Evolutionary conservation across 1,140 invertebrate genomes (phyloP).

Genomic region (Chironomus tepperi): DNA sequence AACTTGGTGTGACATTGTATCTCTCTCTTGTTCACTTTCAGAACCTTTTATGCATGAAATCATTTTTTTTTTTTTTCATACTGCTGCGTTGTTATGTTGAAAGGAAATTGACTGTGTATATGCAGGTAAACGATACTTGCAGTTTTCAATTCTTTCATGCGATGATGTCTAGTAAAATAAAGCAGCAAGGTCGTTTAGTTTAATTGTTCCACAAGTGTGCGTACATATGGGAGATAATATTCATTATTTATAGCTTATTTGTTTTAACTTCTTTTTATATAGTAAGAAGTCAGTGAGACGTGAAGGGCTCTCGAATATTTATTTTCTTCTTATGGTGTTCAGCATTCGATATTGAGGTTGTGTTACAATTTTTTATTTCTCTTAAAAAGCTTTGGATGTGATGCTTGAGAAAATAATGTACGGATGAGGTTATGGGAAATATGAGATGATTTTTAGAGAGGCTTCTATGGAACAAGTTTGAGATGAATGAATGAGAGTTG

Average conservation of each 20-base stretch:
- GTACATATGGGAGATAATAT: neutral
- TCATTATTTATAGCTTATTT: neutral
- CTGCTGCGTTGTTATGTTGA: neutral
- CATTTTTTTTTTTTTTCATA: neutral
- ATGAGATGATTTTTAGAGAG: too few species aligned
- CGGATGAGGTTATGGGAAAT: too few species aligned
- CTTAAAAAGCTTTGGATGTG: too few species aligned
- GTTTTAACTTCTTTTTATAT: too few species aligned
- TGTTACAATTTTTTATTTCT: neutral
- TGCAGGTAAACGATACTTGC: neutral
- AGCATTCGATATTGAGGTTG: neutral
- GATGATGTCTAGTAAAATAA: neutral
- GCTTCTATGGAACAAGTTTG: too few species aligned
- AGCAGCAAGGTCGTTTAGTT: neutral
- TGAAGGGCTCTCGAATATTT: neutral
- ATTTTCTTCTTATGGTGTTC: neutral
- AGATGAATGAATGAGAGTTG: too few species aligned
- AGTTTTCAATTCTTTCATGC: neutral
- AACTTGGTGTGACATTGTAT: neutral
- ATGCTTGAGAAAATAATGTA: too few species aligned
- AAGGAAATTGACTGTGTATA: slow-evolving; percentile 4
- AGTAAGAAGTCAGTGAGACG: neutral
- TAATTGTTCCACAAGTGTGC: slow-evolving; percentile 11
- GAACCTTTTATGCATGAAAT: neutral
- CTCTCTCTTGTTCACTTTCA: neutral